These are phyloP conservation scores for Pituophis catenifer DNA, from an alignment of 2,113 vertebrate species.

Conservation along the genomic window DNA sequence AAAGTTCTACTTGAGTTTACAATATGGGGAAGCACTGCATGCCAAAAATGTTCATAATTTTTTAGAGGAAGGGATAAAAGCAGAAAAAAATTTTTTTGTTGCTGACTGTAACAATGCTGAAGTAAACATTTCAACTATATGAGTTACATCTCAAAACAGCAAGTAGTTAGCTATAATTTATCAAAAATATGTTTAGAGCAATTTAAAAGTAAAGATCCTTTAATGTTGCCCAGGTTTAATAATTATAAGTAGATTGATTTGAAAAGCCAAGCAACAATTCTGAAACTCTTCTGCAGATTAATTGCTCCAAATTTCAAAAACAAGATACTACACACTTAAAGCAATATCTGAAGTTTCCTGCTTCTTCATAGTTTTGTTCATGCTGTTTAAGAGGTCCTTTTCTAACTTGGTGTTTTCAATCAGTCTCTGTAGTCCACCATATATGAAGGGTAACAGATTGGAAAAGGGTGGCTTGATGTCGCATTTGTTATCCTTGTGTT, in stretches of 20 bases:
- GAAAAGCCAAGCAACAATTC: background rate
- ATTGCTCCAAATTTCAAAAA: background rate
- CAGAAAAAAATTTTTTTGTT: constrained; percentile 31
- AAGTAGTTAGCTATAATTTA: constrained; percentile 42
- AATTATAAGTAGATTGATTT: background rate
- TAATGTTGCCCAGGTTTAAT: background rate
- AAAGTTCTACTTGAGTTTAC: constrained; percentile 23
- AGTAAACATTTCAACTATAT: constrained; percentile 60
- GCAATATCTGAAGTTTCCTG: background rate
- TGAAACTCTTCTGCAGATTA: background rate
- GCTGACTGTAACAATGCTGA: constrained; percentile 55
- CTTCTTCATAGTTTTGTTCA: background rate
- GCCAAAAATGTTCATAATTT: constrained; percentile 54
- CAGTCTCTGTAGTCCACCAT: background rate
- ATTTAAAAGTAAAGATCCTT: background rate
- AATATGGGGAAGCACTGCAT: constrained; percentile 34
- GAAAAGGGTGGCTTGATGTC: background rate
- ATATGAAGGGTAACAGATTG: background rate
- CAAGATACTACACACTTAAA: background rate
- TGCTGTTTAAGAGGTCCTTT: background rate
- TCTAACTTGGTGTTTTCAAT: background rate
- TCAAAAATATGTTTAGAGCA: constrained; percentile 3
- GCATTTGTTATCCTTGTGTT: background rate
- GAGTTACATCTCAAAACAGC: constrained; percentile 47
- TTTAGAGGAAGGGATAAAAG: constrained; percentile 32